phyloP scores from a whole-genome alignment of 64 coral and sea anemone species.

The Acropora yongei region DNA sequence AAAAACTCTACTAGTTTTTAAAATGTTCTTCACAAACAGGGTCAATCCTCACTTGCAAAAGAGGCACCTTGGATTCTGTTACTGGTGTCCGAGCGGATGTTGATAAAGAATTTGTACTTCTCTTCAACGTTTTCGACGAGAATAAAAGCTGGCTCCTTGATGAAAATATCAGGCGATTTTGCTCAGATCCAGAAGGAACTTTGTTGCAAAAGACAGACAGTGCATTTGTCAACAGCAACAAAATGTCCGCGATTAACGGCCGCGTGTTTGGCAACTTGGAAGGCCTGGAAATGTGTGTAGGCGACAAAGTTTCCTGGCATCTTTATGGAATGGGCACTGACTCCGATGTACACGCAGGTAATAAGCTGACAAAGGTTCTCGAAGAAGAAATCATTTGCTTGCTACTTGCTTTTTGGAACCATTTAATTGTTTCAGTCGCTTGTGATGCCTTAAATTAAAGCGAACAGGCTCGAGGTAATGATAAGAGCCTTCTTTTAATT shows the following conservation, averaged over 20 bases:
- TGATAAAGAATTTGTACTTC: slow-evolving; percentile 59
- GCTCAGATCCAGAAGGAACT: slow-evolving; percentile 31
- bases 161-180: slow-evolving; percentile 34
- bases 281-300: slow-evolving; percentile 65
- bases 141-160: slow-evolving; percentile 61
- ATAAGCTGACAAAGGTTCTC: too few relatives aligned
- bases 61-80: slow-evolving; percentile 22
- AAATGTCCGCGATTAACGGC: slow-evolving; percentile 83
- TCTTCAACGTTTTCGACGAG: slow-evolving; percentile 62
- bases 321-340: slow-evolving; percentile 80
- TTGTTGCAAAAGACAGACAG: slow-evolving; percentile 49
- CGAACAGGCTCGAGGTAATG: too few relatives aligned
- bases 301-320: slow-evolving; percentile 78
- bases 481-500: too few relatives aligned
- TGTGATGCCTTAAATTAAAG: too few relatives aligned
- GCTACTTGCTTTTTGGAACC: too few relatives aligned
- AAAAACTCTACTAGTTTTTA: too few relatives aligned
- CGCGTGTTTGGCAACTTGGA: slow-evolving; percentile 72
- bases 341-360: slow-evolving; percentile 78
- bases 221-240: slow-evolving; percentile 67
- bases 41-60: slow-evolving; percentile 53
- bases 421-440: too few relatives aligned
- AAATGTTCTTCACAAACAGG: slow-evolving; percentile 7
- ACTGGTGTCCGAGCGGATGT: slow-evolving; percentile 9
- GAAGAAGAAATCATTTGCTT: too few relatives aligned